phyloP scores from a whole-genome alignment of 2,113 vertebrate genomes.

The Callopanchax toddi region DNA sequence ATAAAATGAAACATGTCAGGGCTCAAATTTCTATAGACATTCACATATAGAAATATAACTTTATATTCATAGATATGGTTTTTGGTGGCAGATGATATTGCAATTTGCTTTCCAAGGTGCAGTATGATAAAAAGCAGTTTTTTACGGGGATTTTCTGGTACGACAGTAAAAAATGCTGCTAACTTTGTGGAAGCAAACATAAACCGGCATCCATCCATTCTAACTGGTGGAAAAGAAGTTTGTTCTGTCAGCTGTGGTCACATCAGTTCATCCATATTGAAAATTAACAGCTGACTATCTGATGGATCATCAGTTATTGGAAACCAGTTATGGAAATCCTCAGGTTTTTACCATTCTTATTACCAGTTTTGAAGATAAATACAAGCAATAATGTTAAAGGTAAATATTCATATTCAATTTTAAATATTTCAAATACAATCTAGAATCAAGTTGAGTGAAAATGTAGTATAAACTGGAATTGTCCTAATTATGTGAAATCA shows the following conservation, averaged over 20 bases:
- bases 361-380: no score
- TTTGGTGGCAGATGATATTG: background rate
- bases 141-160: no score
- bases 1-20: background rate
- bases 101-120: background rate
- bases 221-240: slow-evolving; percentile 27
- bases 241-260: slow-evolving; percentile 31
- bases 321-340: no score
- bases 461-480: no score
- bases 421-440: no score
- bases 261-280: slow-evolving; percentile 40
- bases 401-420: no score
- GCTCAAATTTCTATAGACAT: background rate
- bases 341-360: no score
- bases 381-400: no score
- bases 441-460: no score
- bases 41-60: no score
- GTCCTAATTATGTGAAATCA: no score
- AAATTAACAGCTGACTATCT: slow-evolving; percentile 16
- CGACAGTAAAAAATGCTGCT: slow-evolving; percentile 9
- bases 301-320: background rate
- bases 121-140: background rate
- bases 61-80: no score
- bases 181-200: slow-evolving; percentile 15
- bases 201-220: slow-evolving; percentile 39